Base-by-base conservation (phyloP, 2,888 invertebrate genomes). In the Lithophane socia region DNA sequence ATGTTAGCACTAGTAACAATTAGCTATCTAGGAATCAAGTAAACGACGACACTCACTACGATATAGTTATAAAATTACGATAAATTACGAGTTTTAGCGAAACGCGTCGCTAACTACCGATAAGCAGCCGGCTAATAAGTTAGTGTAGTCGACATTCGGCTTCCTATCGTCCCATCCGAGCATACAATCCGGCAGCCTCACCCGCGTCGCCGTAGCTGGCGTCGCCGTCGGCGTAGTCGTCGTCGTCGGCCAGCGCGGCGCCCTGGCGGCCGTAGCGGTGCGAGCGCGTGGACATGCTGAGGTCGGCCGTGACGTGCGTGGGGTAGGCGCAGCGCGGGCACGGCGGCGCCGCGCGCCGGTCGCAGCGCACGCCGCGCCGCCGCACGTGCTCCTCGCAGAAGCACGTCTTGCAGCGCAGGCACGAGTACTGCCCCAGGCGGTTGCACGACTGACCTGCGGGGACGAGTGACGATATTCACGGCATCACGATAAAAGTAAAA, bases 311-410 rank as follows among this genome's bases (percentile, higher is more conserved):
- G 93, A 99, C 98, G 18, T 98, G 98, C n/a, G 99, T 99, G 79
- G 99, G 98, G 95, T 98, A 99, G 84, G 98, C 97, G 97, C 99
- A 99, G 96, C 99, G 99, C 49, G 99, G 99, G 92, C 99, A 99
- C 21, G 99, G 99, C 91, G 96, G 96, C 49, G 92, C 86, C 21
- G 86, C 89, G 77, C 93, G 91, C 37, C 94, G 93, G 73, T 89
- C 91, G 58, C 86, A 24, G 68, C 89, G 87, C 77, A 88, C 92
- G 75, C 95, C 95, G 80, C 92, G 91, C 82, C 99, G 98, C 75
- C 98, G 97, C 80, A 99, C 99, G 96, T 99, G 99, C 96, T 99
- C 99, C 90, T 99, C 99, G 95, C 99, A 99, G 96, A 98, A 99
- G 94, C 99, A 99, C 5, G 98, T 98, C 96, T 99, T 99, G 96